These are phyloP conservation scores for Cichladusa arquata DNA, from an alignment of 2,113 vertebrate species.

Conservation along the genomic window DNA sequence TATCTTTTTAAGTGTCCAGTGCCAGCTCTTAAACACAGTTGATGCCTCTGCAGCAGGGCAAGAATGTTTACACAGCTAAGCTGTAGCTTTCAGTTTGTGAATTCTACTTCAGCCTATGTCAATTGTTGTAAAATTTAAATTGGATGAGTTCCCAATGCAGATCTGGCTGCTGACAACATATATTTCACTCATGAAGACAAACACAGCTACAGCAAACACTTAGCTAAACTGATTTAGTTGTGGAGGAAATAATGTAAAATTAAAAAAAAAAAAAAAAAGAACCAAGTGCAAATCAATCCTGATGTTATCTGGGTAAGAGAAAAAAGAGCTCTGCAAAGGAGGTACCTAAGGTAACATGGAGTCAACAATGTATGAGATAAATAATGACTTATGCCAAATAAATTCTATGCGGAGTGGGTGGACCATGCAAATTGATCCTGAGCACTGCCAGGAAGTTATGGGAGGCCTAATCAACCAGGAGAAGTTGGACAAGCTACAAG, in stretches of 20 bases:
- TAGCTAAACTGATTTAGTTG: background rate
- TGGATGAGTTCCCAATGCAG: background rate
- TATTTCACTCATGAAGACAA: background rate
- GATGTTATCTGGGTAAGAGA: background rate
- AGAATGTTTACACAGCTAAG: background rate
- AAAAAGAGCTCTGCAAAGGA: background rate
- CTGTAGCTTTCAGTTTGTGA: background rate
- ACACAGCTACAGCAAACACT: background rate
- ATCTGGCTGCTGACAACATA: background rate
- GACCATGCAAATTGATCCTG: background rate
- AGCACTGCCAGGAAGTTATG: background rate
- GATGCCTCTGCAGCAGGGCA: background rate
- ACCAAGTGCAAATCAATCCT: background rate
- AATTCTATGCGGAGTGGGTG: background rate
- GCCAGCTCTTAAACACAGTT: background rate
- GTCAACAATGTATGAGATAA: background rate
- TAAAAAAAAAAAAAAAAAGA: background rate
- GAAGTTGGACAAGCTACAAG: background rate
- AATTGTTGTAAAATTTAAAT: background rate
- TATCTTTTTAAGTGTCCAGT: background rate
- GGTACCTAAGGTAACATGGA: background rate
- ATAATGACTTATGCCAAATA: background rate
- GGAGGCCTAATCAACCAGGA: background rate
- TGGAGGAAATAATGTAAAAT: background rate
- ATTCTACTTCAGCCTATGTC: background rate